Evolutionary conservation across 2,888 invertebrate species (phyloP), one percentile per base, ranked within the genome.

Genomic region (Deilephila elpenor): DNA sequence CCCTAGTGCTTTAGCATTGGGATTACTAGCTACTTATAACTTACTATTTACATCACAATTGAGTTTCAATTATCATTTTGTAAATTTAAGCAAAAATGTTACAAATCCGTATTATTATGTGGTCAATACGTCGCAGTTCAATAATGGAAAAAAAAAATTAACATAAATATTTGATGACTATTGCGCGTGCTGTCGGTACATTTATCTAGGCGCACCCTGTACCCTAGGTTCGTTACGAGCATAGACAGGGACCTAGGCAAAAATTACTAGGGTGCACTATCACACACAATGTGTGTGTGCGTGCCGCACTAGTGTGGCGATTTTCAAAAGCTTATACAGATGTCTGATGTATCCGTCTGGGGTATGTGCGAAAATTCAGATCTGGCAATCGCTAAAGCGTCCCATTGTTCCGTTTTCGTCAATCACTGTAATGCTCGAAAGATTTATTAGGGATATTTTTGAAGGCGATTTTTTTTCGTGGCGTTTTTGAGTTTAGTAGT

Each of bases 191-290:
- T 77, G 71, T 75, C 91, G 51, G 78, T 94, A 91, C 92, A 74
- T 79, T 89, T 88, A 90, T 93, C 93, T 94, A 94, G 93, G 92
- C 93, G 92, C 93, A 90, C 93, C 93, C 92, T 91, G 89, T 86
- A 87, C 89, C 91, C 91, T 91, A 90, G 92, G 83, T 84, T 89
- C 84, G 88, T 88, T 88, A 86, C 86, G 77, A 82, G 83, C 85
- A 91, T 93, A 93, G 93, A 90, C 89, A 89, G 89, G 88, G 91
- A 90, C 89, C 91, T 93, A 92, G 93, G 90, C 91, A 86, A 93
- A 93, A 92, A 89, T 86, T 85, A 89, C 86, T 88, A 89, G 92
- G 93, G 92, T 88, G 87, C 85, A 88, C 84, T 76, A 87, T 79
- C 85, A 86, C 87, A 87, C 80, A 83, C 83, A 85, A 25, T 67